Evolutionary conservation across 2,888 invertebrate species (phyloP).

Genomic region (Lottia gigantea): DNA sequence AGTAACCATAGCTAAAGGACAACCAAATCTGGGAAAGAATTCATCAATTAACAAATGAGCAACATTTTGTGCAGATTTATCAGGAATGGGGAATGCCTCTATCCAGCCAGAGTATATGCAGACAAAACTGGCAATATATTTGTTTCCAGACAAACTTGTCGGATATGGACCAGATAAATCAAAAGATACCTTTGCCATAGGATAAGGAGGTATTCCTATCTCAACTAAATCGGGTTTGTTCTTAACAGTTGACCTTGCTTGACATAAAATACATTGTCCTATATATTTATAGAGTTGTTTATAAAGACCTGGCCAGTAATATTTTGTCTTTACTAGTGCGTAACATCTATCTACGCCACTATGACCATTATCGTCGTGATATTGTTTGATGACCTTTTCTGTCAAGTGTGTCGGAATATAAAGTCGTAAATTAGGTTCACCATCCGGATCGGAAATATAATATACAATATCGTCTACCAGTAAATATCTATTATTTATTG

Average conservation of each 20-base stretch:
- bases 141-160: conserved; percentile 20
- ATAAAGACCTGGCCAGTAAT: conserved; percentile 21
- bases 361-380: conserved; percentile 13
- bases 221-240: not conserved
- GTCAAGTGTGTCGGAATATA: conserved; percentile 1
- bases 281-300: conserved; percentile 13
- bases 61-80: no score
- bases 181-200: conserved; percentile 16
- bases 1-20: conserved; percentile 23
- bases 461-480: not conserved
- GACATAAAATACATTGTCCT: conserved; percentile 12
- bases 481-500: not conserved
- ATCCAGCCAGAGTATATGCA: conserved; percentile 17
- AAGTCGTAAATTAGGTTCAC: not conserved
- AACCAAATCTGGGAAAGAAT: conserved; percentile 16
- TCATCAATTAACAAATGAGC: not conserved
- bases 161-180: conserved; percentile 27
- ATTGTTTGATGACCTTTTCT: conserved; percentile 6
- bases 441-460: not conserved
- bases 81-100: no score
- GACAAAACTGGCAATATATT: no score
- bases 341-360: conserved; percentile 14
- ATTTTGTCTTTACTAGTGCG: conserved; percentile 15
- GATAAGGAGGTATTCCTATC: conserved; percentile 16
- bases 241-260: conserved; percentile 11